Conservation (phyloP, 2,797 vertebrate species). For the Enteromius afrohamiltoni region DNA sequence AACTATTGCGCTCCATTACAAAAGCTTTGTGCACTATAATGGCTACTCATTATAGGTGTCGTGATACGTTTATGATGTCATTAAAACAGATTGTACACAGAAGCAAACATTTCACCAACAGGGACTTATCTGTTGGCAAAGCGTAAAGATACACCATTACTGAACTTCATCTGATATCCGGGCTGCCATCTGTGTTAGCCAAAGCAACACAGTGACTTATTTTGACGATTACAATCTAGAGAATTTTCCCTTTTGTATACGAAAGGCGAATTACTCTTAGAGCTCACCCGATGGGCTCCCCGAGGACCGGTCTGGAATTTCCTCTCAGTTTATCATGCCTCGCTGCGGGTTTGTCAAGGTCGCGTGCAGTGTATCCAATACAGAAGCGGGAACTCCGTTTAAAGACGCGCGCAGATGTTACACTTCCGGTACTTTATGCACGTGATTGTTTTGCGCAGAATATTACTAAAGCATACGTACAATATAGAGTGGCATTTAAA, state of each 20-base stretch:
- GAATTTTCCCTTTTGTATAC: slow-evolving; percentile 69
- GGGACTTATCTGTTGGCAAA: slow-evolving; percentile 72
- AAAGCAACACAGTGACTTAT: slow-evolving; percentile 62
- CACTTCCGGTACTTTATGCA: slow-evolving; percentile 53
- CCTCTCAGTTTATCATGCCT: slow-evolving; percentile 62
- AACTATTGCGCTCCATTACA: slow-evolving; percentile 72
- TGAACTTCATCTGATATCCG: slow-evolving; percentile 66
- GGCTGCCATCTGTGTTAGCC: slow-evolving; percentile 63
- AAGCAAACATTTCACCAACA: slow-evolving; percentile 79
- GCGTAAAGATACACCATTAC: slow-evolving; percentile 63
- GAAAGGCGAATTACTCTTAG: slow-evolving; percentile 62
- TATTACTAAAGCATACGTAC: background rate
- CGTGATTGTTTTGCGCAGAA: background rate
- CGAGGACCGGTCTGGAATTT: slow-evolving; percentile 65
- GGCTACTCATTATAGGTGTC: slow-evolving; percentile 78
- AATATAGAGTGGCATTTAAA: background rate
- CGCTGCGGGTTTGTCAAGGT: slow-evolving; percentile 61
- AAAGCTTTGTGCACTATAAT: slow-evolving; percentile 78
- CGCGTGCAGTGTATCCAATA: slow-evolving; percentile 70
- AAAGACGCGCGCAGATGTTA: slow-evolving; percentile 69
- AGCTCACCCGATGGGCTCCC: slow-evolving; percentile 59
- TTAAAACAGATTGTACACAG: slow-evolving; percentile 76
- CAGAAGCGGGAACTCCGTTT: slow-evolving; percentile 69
- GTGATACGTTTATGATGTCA: slow-evolving; percentile 77
- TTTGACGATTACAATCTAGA: slow-evolving; percentile 78